Evolutionary conservation across 1,140 invertebrate species (phyloP), one percentile per base, ranked within the genome.

Genomic region (Cydia fagiglandana): DNA sequence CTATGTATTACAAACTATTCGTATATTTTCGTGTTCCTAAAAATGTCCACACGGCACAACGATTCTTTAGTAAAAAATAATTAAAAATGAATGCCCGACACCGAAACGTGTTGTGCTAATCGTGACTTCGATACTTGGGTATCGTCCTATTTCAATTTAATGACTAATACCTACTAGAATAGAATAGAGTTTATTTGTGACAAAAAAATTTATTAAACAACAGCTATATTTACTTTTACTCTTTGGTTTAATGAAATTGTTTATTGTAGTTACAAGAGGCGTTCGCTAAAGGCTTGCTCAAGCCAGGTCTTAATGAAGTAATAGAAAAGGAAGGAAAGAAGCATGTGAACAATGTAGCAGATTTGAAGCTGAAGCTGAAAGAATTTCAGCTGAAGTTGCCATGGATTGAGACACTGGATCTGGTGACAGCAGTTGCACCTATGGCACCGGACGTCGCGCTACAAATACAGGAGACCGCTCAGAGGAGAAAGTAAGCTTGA

Each of bases 391-490:
- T 96, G 61, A 94, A 96, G 56, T 89, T 98, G 61, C 95, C 96
- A 78, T 99, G 98, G 98, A 86, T 97, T 13, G 98, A 99, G 90
- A 94, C 95, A 45, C 86, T 99, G 34, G 98, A 98, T 85, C 93
- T 97, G 75, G 93, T 96, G 0, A 97, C 95, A 79, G 90, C 94
- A 41, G 94, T 95, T 38, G 97, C 97, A 15, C 96, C 97, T 0
- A 83, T 98, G 82, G 97, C 97, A 17, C 97, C 96, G 20, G 97
- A 98, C 89, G 91, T 97, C 47, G 96, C 95, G 4, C 84, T 96
- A 13, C 95, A 98, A 88, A 94, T 97, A 82, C 94, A 96, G 80
- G 94, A 96, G 74, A 96, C 96, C 77, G 95, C 96, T 88, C 93
- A 95, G 73, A 94, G 95, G 82, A 94, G 95, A 53, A 94, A 95